A percentile compares a stretch with the other conserved stretches of the same genome.
Evolutionary conservation across 1,140 invertebrate genomes (phyloP).

Genomic region (Sitobion miscanthi): DNA sequence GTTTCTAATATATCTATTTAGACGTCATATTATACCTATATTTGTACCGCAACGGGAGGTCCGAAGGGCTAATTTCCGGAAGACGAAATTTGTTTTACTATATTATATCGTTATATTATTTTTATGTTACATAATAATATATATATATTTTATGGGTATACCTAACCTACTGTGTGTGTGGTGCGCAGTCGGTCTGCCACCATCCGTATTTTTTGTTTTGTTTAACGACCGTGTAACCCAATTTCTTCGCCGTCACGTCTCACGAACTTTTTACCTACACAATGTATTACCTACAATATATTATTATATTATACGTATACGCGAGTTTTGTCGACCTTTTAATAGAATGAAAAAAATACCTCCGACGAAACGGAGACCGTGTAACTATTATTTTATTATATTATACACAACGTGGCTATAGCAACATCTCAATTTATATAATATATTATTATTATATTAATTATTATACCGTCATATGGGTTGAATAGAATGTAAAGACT

Average conservation of each 20-base stretch:
- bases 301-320: neutral
- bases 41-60: constrained; percentile 35
- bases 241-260: constrained; percentile 37
- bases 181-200: neutral
- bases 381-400: neutral
- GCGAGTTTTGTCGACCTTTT: constrained; percentile 14
- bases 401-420: neutral
- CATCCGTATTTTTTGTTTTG: neutral
- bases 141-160: neutral
- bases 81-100: constrained; percentile 13
- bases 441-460: neutral
- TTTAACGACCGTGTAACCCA: constrained; percentile 36
- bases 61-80: constrained; percentile 50
- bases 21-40: neutral
- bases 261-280: constrained; percentile 6
- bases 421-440: neutral
- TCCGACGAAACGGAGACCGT: neutral
- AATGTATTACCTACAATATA: neutral
- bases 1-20: neutral
- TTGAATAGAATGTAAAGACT: neutral
- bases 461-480: neutral
- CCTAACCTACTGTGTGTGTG: neutral
- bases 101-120: neutral
- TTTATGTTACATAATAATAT: neutral
- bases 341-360: neutral